These are phyloP conservation scores for Syritta pipiens DNA, from an alignment of 2,888 invertebrate species.

Conservation along the genomic window DNA sequence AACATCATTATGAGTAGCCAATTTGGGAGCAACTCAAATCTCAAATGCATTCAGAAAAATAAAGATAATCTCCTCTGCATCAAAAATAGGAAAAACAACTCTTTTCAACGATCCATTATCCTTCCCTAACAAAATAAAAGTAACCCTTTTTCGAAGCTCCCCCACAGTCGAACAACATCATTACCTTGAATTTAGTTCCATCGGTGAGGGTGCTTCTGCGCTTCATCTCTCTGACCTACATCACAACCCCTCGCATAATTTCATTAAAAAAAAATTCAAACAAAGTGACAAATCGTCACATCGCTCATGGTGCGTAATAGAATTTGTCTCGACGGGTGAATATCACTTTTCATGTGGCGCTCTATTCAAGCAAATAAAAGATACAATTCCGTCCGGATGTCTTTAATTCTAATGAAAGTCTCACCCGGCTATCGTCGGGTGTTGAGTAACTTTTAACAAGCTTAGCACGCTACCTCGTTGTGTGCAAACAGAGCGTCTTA, in stretches of 20 bases:
- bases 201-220: too few species aligned
- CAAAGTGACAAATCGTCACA: background rate
- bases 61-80: too few species aligned
- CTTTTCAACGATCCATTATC: background rate
- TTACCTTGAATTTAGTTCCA: too few species aligned
- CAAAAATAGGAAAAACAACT: background rate
- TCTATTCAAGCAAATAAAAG: slow-evolving; percentile 5
- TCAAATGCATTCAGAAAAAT: too few species aligned
- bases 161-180: too few species aligned
- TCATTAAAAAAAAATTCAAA: slow-evolving; percentile 11
- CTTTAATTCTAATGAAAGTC: background rate
- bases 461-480: background rate
- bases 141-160: background rate
- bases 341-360: background rate
- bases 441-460: slow-evolving; percentile 8
- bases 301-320: too few species aligned
- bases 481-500: too few species aligned
- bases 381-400: background rate
- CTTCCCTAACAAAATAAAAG: background rate
- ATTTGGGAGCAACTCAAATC: too few species aligned
- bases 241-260: background rate
- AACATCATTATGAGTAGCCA: too few species aligned
- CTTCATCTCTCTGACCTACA: background rate
- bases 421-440: background rate
- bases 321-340: too few species aligned